Conservation (phyloP, 53 echinoderm and acorn worm genomes). For the Apostichopus leukothele region DNA sequence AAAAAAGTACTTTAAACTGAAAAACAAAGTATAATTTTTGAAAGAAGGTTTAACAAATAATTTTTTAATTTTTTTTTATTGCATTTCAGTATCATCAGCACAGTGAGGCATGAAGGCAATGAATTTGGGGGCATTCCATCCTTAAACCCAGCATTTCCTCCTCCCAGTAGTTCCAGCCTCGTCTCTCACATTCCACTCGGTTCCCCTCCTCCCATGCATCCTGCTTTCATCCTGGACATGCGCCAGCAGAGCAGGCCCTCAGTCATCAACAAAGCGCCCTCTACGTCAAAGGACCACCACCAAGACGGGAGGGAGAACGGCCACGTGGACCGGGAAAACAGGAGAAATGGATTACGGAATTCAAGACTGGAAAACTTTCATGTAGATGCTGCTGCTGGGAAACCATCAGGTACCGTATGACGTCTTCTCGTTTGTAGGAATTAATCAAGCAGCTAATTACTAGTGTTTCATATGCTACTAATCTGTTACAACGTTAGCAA, state of each 20-base stretch:
- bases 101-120: constrained; percentile 69
- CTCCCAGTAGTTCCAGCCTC: constrained; percentile 76
- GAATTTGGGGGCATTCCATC: constrained; percentile 87
- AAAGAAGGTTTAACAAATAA: background rate
- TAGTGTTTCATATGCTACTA: too few species aligned
- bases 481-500: too few species aligned
- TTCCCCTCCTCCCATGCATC: constrained; percentile 11
- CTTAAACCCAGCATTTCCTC: constrained; percentile 82
- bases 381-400: background rate
- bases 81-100: constrained; percentile 70
- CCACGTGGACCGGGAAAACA: background rate
- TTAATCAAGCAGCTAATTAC: too few species aligned
- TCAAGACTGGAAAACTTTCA: constrained; percentile 14
- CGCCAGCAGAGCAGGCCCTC: constrained; percentile 46
- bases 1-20: background rate
- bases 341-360: constrained; percentile 13
- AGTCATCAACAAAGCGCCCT: constrained; percentile 44
- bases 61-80: background rate
- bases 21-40: background rate
- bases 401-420: background rate
- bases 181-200: constrained; percentile 57
- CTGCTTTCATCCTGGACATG: constrained; percentile 42
- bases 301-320: constrained; percentile 5
- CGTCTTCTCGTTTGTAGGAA: too few species aligned
- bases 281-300: constrained; percentile 1